Percentiles rank a stretch among this genome's conserved stretches.
Evolutionary conservation across 2,888 invertebrate species (phyloP).

Genomic region (Dichetophora obliterata): DNA sequence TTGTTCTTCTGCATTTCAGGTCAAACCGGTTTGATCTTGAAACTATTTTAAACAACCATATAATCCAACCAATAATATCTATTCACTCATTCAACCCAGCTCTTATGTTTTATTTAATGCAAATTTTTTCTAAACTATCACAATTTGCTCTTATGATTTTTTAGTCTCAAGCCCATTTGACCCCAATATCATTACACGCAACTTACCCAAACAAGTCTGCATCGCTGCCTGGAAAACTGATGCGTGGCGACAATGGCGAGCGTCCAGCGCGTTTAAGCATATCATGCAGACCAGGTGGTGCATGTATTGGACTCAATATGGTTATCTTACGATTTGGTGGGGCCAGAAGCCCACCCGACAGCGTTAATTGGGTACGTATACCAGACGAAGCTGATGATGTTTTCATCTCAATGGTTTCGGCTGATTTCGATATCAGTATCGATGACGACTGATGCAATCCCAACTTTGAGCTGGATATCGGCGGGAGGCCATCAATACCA

Average conservation of each 20-base stretch:
- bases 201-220: slow-evolving; percentile 69
- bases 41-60: no score
- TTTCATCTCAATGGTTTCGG: slow-evolving; percentile 69
- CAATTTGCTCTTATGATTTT: no score
- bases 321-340: slow-evolving; percentile 75
- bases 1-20: no score
- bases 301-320: slow-evolving; percentile 83
- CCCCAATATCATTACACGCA: neutral
- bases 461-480: slow-evolving; percentile 58
- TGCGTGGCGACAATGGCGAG: slow-evolving; percentile 68
- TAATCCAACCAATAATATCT: no score
- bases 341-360: slow-evolving; percentile 68
- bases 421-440: slow-evolving; percentile 69
- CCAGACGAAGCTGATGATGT: slow-evolving; percentile 61
- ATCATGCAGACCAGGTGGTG: slow-evolving; percentile 74
- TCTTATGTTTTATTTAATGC: no score
- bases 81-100: no score
- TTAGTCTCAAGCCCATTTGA: no score
- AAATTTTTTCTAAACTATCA: no score
- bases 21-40: no score
- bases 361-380: slow-evolving; percentile 68
- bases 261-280: slow-evolving; percentile 67
- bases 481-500: slow-evolving; percentile 45
- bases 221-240: slow-evolving; percentile 69
- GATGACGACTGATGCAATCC: slow-evolving; percentile 68